Conservation (phyloP, 2,797 vertebrate species). For the Microcaecilia unicolor region DNA sequence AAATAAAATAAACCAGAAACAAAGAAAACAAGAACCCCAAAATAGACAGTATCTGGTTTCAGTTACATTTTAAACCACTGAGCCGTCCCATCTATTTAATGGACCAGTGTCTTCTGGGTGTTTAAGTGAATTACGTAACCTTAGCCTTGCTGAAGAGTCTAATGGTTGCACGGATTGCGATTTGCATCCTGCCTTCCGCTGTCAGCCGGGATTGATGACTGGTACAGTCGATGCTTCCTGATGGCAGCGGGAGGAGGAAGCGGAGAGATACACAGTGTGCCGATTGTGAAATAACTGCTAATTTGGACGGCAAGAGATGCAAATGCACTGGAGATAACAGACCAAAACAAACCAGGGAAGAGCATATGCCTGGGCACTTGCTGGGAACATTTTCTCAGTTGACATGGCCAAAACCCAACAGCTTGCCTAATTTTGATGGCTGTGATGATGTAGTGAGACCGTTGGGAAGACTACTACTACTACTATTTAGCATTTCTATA, state of each 20-base stretch:
- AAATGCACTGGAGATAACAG: too few species aligned
- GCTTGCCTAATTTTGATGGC: too few species aligned
- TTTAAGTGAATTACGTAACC: too few species aligned
- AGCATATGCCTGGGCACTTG: too few species aligned
- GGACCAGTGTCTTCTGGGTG: constrained; percentile 2
- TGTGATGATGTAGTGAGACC: too few species aligned
- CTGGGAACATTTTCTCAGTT: too few species aligned
- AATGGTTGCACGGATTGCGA: background rate
- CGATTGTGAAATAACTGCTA: background rate
- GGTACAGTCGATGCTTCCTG: background rate
- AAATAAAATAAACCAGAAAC: background rate
- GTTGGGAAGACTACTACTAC: too few species aligned
- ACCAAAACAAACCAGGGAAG: too few species aligned
- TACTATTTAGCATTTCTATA: too few species aligned
- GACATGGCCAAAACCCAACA: too few species aligned
- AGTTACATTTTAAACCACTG: background rate
- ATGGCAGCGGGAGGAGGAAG: background rate
- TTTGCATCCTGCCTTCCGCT: background rate
- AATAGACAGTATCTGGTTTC: background rate
- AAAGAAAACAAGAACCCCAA: background rate
- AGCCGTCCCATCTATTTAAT: background rate
- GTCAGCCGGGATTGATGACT: background rate
- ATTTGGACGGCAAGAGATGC: too few species aligned
- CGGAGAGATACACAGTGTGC: background rate
- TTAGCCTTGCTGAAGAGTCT: too few species aligned